Base-by-base conservation (phyloP, 2,113 vertebrate species). In the Microtus oregoni region DNA sequence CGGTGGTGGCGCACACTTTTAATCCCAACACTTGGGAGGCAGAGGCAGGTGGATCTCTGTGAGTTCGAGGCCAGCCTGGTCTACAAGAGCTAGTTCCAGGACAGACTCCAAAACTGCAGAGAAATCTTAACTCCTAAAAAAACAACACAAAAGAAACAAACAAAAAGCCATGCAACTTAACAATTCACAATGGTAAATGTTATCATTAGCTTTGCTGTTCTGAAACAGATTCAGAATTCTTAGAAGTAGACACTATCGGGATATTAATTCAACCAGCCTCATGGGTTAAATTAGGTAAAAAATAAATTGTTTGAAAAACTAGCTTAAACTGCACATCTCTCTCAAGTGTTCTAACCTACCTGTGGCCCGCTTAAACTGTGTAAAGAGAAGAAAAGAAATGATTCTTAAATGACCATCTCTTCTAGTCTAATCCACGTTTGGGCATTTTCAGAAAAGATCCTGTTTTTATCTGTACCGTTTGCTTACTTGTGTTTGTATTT, bases 121-220 rank as follows among this genome's bases (percentile, higher is more conserved):
- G 1, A 58, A 58, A 58, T 19, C 58, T 58, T 58, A 58, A 7
- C 58, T 58, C 6, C 19, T 20, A 58, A 58, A 20, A 58, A 20
- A 20, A 20, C 17, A 58, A 58, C 17, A 58, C 55, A 58, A 58
- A 58, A 58, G 55, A 58, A 58, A 58, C 55, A 58, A 20, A 58
- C 17, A 58, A 20, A 65, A 92, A 97, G 96, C 90, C 97, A 92
- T 94, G 44, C 98, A 85, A 89, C 94, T 98, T 97, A 96, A 93
- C 98, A 92, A 96, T 90, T 65, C 73, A 50, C 94, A 90, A 97
- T 98, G 90, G 89, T 92, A n/a, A 96, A 98, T 98, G 93, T 81
- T 32, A 19, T 35, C 32, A n/a, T 14, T 67, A 65, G 91, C 94
- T 92, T 73, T 73, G 68, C 75, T 68, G 96, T 96, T 75, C 95